These are phyloP conservation scores for Machaerirhynchus nigripectus DNA, from an alignment of 2,113 vertebrate genomes.

Conservation along the genomic window DNA sequence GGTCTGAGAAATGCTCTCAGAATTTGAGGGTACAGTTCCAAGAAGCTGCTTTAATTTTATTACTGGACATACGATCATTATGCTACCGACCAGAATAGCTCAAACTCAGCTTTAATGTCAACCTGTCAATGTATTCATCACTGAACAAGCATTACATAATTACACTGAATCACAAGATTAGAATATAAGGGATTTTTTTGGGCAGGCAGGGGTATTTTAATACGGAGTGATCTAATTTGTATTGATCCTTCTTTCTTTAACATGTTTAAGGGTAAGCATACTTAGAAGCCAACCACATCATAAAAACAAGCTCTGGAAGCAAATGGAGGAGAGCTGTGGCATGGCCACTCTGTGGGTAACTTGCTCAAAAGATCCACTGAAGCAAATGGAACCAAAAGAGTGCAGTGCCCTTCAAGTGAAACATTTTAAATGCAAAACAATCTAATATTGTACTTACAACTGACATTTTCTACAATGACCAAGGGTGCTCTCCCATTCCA, in stretches of 20 bases:
- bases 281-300: conserved; percentile 20
- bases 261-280: conserved; percentile 10
- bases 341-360: background rate
- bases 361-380: background rate
- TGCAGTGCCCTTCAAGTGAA: background rate
- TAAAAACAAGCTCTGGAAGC: conserved; percentile 6
- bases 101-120: conserved; percentile 60
- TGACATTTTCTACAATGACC: background rate
- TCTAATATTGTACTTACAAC: background rate
- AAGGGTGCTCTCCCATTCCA: background rate
- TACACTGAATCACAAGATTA: conserved; percentile 54
- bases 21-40: background rate
- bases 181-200: conserved; percentile 13
- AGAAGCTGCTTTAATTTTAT: conserved; percentile 31
- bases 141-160: conserved; percentile 55
- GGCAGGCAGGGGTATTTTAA: conserved; percentile 16
- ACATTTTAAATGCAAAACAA: background rate
- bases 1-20: background rate
- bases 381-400: background rate
- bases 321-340: background rate
- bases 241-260: conserved; percentile 57
- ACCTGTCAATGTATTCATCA: conserved; percentile 32
- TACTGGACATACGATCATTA: conserved; percentile 34
- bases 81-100: conserved; percentile 36
- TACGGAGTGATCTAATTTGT: conserved; percentile 45